These are phyloP conservation scores for Phenganax marumi DNA, from an alignment of 92 coral and sea anemone species.

Conservation along the genomic window DNA sequence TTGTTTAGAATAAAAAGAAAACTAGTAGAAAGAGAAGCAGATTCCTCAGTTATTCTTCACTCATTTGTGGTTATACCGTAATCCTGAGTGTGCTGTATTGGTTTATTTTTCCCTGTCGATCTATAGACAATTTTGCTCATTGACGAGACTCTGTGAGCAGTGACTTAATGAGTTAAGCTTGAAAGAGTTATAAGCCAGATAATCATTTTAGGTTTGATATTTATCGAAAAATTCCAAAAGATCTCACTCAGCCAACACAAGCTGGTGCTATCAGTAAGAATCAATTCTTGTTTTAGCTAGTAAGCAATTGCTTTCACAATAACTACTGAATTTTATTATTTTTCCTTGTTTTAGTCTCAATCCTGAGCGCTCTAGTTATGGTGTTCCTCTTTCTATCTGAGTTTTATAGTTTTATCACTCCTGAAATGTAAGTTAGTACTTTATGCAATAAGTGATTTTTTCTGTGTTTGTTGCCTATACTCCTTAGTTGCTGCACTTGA, in stretches of 20 bases:
- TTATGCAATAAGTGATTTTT: neutral
- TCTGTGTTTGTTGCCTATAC: neutral
- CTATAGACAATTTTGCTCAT: neutral
- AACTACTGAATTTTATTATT: neutral
- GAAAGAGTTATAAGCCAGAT: too few species aligned
- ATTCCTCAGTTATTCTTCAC: too few species aligned
- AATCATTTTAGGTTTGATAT: constrained; percentile 74
- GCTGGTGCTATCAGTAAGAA: constrained; percentile 93
- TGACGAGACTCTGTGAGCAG: neutral
- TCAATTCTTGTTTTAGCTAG: neutral
- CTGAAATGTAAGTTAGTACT: constrained; percentile 78
- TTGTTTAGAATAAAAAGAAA: too few species aligned
- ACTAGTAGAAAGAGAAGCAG: neutral
- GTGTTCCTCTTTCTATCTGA: constrained; percentile 85
- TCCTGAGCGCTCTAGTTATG: constrained; percentile 83
- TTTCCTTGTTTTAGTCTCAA: constrained; percentile 70
- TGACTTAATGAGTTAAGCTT: too few species aligned
- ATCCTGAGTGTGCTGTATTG: too few species aligned
- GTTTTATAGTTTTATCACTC: constrained; percentile 87
- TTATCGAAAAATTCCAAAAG: constrained; percentile 95
- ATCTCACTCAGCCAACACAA: constrained; percentile 87
- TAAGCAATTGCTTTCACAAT: neutral
- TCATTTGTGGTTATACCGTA: too few species aligned
- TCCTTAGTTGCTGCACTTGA: too few species aligned
- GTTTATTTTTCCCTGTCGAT: too few species aligned